These are phyloP conservation scores for Pseudomyrmex flavicornis DNA, from an alignment of 1,140 invertebrate species.

Conservation along the genomic window DNA sequence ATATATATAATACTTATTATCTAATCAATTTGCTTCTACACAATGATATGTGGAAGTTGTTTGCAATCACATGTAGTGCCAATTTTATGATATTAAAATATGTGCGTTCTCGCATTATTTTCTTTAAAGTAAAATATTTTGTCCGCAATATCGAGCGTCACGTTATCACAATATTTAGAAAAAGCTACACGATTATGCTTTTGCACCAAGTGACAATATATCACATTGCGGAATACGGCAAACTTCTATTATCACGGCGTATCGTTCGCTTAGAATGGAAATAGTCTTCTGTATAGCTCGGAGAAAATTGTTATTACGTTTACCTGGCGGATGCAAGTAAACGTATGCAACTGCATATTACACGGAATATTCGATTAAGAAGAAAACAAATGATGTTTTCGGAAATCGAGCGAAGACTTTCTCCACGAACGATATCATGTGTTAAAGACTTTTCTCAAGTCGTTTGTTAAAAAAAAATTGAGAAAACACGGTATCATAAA, in stretches of 20 bases:
- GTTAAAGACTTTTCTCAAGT: neutral
- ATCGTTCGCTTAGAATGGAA: conserved; percentile 3
- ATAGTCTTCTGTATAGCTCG: neutral
- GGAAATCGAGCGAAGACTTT: no score
- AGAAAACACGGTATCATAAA: neutral
- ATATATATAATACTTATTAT: no score
- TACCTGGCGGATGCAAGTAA: neutral
- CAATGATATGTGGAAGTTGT: neutral
- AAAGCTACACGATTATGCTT: neutral
- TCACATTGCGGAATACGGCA: neutral
- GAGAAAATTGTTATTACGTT: conserved; percentile 18
- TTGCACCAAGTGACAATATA: neutral
- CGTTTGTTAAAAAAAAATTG: neutral
- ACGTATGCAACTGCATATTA: neutral
- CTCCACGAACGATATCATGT: no score
- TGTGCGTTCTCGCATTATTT: neutral
- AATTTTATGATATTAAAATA: neutral
- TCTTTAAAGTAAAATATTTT: neutral
- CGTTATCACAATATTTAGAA: neutral
- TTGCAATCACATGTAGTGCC: neutral
- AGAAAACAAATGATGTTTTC: neutral
- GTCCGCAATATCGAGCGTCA: neutral
- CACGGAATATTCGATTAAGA: conserved; percentile 4
- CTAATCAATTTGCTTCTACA: neutral
- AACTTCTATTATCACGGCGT: neutral